Base-by-base conservation (phyloP, 2,113 vertebrate genomes). In the Poeciliopsis retropinna region DNA sequence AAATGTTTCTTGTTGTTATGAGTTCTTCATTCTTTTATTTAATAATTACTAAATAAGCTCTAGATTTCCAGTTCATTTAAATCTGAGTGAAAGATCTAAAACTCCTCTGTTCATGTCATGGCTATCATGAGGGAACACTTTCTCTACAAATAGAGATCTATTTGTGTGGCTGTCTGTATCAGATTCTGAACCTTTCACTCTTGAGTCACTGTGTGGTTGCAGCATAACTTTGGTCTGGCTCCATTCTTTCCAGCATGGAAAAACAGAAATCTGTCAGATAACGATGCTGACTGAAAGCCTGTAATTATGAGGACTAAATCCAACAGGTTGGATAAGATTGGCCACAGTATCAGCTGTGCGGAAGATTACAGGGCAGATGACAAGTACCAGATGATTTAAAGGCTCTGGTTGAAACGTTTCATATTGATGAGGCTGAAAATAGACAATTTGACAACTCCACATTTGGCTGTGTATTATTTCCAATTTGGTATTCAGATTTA, bases 271-370 rank as follows among this genome's bases (percentile, higher is more conserved):
- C 62, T 71, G 37, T n/a, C n/a, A n/a, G n/a, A 76, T 68, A 54
- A 51, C 57, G 78, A 25, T 64, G 29, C 27, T 13, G 47, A 68
- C 30, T 62, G 62, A 72, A 66, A 57, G 72, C 62, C 4, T 73
- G 81, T 80, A 75, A 82, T 87, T 64, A 79, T 72, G 64, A 22
- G 25, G 41, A 67, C 41, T 62, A 61, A 77, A 51, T 72, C 72
- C 65, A 70, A 54, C 11, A 22, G 34, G 12, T 67, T 30, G 12
- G 17, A 32, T 31, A 51, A 27, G 39, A 67, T 68, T 5, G 70
- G 25, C 61, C 73, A 27, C 62, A 27, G 37, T 51, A 70, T 80
- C 47, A 80, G 37, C 57, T 29, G 44, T 29, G 39, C 28, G 0
- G 64, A 17, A 54, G 64, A 83, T 75, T 78, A 64, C 8, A 76